Percentiles rank a stretch among this genome's conserved stretches.
Conservation (phyloP, 1,140 invertebrate genomes). For the Orchestia grillus region DNA sequence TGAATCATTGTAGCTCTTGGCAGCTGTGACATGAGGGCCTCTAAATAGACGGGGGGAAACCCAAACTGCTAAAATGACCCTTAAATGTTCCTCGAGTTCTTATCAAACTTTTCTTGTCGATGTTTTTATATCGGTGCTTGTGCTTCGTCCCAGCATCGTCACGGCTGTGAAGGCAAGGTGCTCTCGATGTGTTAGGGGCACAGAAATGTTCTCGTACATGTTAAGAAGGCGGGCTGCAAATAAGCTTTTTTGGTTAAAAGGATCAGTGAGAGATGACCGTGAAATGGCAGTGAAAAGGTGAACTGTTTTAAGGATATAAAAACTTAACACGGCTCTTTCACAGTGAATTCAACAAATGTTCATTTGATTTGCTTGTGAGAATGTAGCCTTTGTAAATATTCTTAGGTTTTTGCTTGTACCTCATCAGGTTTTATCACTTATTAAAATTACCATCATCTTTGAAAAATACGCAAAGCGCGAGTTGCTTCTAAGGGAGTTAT, state of each 20-base stretch:
- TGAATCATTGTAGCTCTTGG: constrained; percentile 29
- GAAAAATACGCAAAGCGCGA: not conserved
- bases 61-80: not conserved
- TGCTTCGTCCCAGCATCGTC: no score
- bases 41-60: not conserved
- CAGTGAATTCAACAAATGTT: not conserved
- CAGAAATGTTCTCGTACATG: not conserved
- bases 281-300: not conserved
- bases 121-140: not conserved
- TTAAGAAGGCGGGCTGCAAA: not conserved
- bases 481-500: not conserved
- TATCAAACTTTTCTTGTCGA: not conserved
- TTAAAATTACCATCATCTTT: not conserved
- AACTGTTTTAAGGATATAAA: not conserved
- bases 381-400: not conserved
- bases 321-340: not conserved
- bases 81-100: constrained; percentile 35
- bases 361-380: not conserved
- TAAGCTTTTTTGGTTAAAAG: not conserved
- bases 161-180: not conserved
- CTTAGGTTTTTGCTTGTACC: not conserved
- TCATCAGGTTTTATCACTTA: not conserved
- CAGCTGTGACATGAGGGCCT: not conserved
- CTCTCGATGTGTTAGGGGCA: not conserved
- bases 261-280: not conserved